Evolutionary conservation across 2,113 vertebrate genomes (phyloP), one percentile per base, ranked within the genome.

Genomic region (Pelecanus crispus): DNA sequence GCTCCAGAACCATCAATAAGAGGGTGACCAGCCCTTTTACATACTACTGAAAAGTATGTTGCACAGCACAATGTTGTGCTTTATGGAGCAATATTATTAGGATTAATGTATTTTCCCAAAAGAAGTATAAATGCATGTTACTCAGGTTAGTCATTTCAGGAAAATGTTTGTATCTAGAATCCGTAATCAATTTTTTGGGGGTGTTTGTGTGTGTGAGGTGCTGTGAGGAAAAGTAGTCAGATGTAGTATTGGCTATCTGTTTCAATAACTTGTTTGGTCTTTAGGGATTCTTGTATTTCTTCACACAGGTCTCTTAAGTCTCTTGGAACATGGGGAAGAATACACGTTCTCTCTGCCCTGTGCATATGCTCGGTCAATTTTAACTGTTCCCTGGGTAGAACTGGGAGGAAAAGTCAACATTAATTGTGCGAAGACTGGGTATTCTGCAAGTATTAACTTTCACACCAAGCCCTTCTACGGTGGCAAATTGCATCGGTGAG

Each of bases 401-500:
- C 98, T 99, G 61, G 99, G 99, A 66, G 99, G 99, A 86, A 99
- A 99, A 98, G 98, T 99, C 95, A 99, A 97, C 90, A 99, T 99
- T 94, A 98, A 96, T 97, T 99, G 99, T 97, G 96, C 94, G 78
- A 99, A 99, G 97, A 99, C 99, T 0, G 99, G 99, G 10, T 99
- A 99, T 96, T 99, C 99, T 7, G 99, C 99, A 44, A 97, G 98
- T 97, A 99, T 99, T 98, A 99, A 99, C 65, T 99, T 99, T 86
- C 99, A 99, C 96, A 99, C 99, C 16, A 99, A 99, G 90, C 99
- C 99, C 5, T 99, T 99, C 93, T 99, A 99, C 8, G 99, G 99
- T 38, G 99, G 99, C 90, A 99, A 99, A 96, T 94, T 99, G 53
- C 99, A 99, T 98, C 98, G 99, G 99, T 99, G 96, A 98, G 97